A percentile compares a stretch with the other conserved stretches of the same genome.
These are phyloP conservation scores for Adela reaumurella DNA, from an alignment of 2,888 invertebrate species.

Conservation along the genomic window DNA sequence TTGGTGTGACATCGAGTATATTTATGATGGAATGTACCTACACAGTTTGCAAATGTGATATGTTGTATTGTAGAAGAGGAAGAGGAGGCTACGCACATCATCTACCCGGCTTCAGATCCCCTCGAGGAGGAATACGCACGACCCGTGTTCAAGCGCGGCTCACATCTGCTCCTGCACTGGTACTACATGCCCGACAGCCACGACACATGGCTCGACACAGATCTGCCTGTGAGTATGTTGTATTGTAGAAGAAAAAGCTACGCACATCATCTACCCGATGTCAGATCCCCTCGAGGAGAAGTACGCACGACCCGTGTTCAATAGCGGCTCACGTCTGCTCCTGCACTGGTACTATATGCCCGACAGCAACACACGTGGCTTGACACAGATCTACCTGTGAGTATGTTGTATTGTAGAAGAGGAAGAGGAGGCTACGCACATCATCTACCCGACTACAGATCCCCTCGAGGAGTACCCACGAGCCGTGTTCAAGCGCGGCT, in stretches of 20 bases:
- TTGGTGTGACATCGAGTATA: no score
- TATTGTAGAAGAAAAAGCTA: slow-evolving; percentile 84
- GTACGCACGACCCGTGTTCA: slow-evolving; percentile 83
- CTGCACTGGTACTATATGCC: slow-evolving; percentile 97
- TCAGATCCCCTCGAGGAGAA: slow-evolving; percentile 86
- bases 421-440: slow-evolving; percentile 88
- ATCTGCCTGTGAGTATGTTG: slow-evolving; percentile 36
- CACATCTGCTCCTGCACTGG: slow-evolving; percentile 88
- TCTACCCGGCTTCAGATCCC: slow-evolving; percentile 82
- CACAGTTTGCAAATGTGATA: no score
- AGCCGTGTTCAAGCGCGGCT: slow-evolving; percentile 78
- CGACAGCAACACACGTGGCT: slow-evolving; percentile 88
- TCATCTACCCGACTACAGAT: slow-evolving; percentile 82
- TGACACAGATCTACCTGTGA: slow-evolving; percentile 47
- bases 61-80: no score
- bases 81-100: slow-evolving; percentile 88
- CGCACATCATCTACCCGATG: slow-evolving; percentile 85
- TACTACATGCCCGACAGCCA: slow-evolving; percentile 94
- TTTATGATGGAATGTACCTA: no score
- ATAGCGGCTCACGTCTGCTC: slow-evolving; percentile 76
- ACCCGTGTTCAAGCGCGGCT: slow-evolving; percentile 78
- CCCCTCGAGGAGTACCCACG: slow-evolving; percentile 86
- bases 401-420: slow-evolving; percentile 62
- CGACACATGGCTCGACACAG: slow-evolving; percentile 74
- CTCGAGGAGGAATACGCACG: slow-evolving; percentile 88